phyloP scores from a whole-genome alignment of 2,888 invertebrate genomes.

The Gari tellinella region DNA sequence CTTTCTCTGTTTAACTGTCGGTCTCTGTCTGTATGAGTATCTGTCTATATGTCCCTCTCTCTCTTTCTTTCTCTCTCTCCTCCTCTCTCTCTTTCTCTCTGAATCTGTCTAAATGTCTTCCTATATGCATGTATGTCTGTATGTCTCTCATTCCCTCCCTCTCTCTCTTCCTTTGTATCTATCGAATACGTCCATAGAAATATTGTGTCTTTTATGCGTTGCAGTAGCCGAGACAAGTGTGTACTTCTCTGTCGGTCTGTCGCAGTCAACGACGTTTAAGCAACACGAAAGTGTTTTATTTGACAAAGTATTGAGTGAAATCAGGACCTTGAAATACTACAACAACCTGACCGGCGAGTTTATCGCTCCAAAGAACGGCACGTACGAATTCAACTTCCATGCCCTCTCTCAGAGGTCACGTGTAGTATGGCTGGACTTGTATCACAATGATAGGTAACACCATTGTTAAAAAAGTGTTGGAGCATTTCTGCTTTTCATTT shows the following conservation, averaged over 20 bases:
- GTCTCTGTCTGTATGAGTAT: background rate
- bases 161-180: constrained; percentile 2
- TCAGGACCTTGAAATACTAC: no score
- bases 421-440: no score
- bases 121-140: background rate
- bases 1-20: background rate
- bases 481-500: no score
- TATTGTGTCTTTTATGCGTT: background rate
- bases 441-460: no score
- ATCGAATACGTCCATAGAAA: background rate
- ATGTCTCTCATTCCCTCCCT: no score
- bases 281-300: background rate
- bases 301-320: no score
- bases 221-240: background rate
- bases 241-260: background rate
- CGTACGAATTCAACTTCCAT: no score
- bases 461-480: no score
- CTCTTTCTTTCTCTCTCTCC: constrained; percentile 10
- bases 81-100: constrained; percentile 9
- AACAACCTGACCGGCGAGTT: no score
- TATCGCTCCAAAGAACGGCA: no score
- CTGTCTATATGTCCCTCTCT: no score
- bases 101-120: background rate
- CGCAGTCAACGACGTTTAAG: background rate
- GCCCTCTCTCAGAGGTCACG: no score